Base-by-base conservation (phyloP, 2,888 invertebrate genomes). In the Onchidella celtica region DNA sequence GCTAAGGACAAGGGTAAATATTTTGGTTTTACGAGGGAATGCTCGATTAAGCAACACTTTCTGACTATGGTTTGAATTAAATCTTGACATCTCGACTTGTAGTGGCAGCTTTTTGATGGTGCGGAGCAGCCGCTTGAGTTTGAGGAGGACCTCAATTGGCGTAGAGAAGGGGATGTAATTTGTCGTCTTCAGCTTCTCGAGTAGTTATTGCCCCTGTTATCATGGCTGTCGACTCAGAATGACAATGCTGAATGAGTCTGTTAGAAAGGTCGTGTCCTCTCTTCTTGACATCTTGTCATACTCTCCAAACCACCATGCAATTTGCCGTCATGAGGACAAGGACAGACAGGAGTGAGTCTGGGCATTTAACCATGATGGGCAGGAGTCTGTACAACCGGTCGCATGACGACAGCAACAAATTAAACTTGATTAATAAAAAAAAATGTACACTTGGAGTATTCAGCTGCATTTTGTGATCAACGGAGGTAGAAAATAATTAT, bases 21-120 rank as follows among this genome's bases (percentile, higher is more conserved):
- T 78, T 78, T 70, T 70, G 78, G 78, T 59, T 70, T 38, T n/a
- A 3, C 27, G 24, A n/a, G 61, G 69, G 24, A 59, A 69, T 32
- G 78, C 69, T 69, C 78, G 59, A 70, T 78, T 78, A 78, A 69
- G 69, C 78, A 78, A 61, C 78, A 38, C 70, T 61, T 69, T 59
- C 38, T 29, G 36, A 36, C 27, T n/a, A 61, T 69, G 69, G 36
- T 69, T 59, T 59, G 61, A 59, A 70, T 40, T 24, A 78, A 70
- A 78, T 38, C 40, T 61, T 61, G 74, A 61, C 74, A 74, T 38
- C 38, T 74, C 61, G 74, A 74, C 61, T 61, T 59, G 74, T 34
- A 61, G 59, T 61, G 73, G 59, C 59, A 1, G 36, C 1, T 17
- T n/a, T 17, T n/a, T 59, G 73, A 73, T 47, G 24, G 40, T 3